Base-by-base conservation (phyloP, 2,797 vertebrate genomes). In the Tangara arthus region DNA sequence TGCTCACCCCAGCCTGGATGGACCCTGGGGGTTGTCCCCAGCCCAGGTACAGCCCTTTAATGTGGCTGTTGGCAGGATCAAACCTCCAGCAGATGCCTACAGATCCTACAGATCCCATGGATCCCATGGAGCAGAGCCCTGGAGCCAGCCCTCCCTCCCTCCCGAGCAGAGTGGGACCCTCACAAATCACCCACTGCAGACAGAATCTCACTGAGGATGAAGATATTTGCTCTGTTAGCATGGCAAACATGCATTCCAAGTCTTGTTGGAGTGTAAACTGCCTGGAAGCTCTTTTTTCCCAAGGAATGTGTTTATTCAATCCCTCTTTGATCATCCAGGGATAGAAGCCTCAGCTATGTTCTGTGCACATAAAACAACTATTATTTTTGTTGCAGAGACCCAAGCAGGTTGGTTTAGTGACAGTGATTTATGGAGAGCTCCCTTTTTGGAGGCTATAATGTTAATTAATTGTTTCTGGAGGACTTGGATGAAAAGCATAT, bases 381-480 rank as follows among this genome's bases (percentile, higher is more conserved):
- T 75, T 75, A 42, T 66, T 61, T 64, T 24, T 19, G 18, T 82
- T 85, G 56, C 44, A 83, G 53, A 9, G 28, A 76, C 42, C 26
- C 52, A 30, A 44, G 55, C 6, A 87, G 59, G 57, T 46, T 81
- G 63, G 50, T 92, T 83, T 53, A 32, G 24, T 85, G 80, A 68
- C 82, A 89, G 15, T 78, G 65, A 83, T 93, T 94, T 93, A 85
- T 56, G 56, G 70, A 70, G 26, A 92, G 46, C 34, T 82, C 55
- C 80, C 73, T 90, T 91, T 63, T 93, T 50, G 30, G 82, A 83
- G 89, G 71, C 70, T 71, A 23, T 16, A 37, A 60, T 80, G 60
- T 94, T 96, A 96, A 94, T 90, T 88, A 94, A 93, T 79, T 87
- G 63, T 41, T 95, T 73, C 52, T 87, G 78, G 85, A 94, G 69